Percentiles rank a stretch among this genome's conserved stretches.
Conservation (phyloP, 1,140 invertebrate species). For the Drosophila trapezifrons region DNA sequence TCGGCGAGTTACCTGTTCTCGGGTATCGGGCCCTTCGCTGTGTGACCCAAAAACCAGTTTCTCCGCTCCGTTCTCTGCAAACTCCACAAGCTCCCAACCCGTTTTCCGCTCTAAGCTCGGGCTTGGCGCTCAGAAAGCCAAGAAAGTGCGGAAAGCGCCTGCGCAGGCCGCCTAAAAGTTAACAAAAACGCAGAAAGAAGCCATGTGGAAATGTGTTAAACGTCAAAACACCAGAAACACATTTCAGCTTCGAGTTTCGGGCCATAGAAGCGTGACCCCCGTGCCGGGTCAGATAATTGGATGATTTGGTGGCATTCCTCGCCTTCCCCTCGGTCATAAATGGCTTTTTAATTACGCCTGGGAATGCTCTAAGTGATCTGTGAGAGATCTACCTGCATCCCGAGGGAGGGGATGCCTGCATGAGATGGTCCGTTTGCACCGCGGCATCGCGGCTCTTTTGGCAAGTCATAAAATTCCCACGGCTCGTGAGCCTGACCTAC, state of each 20-base stretch:
- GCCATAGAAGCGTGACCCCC: slow-evolving; percentile 24
- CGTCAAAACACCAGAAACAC: slow-evolving; percentile 17
- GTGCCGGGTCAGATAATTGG: slow-evolving; percentile 21
- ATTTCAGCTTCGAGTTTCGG: slow-evolving; percentile 15
- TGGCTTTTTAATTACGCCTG: slow-evolving; percentile 67
- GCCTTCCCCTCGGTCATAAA: slow-evolving; percentile 27
- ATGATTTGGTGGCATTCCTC: slow-evolving; percentile 9
- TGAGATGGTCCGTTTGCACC: slow-evolving; percentile 20
- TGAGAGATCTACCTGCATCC: slow-evolving; percentile 19
- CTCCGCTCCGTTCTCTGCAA: slow-evolving; percentile 20
- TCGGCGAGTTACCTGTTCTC: slow-evolving; percentile 71
- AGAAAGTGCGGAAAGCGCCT: slow-evolving; percentile 40
- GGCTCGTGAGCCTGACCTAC: slow-evolving; percentile 63
- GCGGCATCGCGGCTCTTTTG: slow-evolving; percentile 7
- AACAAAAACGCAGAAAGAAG: slow-evolving; percentile 19
- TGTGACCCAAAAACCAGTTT: slow-evolving; percentile 81
- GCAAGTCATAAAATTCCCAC: slow-evolving; percentile 67
- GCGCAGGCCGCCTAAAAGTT: slow-evolving; percentile 30
- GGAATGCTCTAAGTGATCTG: slow-evolving; percentile 2
- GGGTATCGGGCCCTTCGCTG: slow-evolving; percentile 51
- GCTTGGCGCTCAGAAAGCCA: slow-evolving; percentile 40
- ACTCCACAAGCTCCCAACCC: slow-evolving; percentile 39
- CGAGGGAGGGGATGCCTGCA: not conserved
- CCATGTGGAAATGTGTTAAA: slow-evolving; percentile 69
- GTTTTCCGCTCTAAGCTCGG: slow-evolving; percentile 44